Evolutionary conservation across 1,140 invertebrate genomes (phyloP), one percentile per base, ranked within the genome.

Genomic region (Proales similis): DNA sequence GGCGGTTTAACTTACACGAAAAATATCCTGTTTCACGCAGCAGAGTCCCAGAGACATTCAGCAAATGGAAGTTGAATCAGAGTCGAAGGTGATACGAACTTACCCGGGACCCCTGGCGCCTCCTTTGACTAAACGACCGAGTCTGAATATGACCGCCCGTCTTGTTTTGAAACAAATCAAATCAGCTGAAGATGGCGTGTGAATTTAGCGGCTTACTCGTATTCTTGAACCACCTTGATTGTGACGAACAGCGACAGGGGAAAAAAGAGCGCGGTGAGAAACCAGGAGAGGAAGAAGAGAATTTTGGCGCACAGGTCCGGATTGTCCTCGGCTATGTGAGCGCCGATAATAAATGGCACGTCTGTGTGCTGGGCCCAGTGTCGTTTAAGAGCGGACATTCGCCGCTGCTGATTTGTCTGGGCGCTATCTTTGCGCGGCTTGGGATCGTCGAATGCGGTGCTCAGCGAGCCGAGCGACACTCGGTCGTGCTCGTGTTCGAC

Each of bases 31-130:
- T 39, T 39, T 14, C n/a, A 61, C 57, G 22, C 39, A 12, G 45
- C 39, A 57, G 45, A 57, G 51, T 11, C 51, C 45, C 11, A 3
- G 7, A 32, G 9, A 32, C 36, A 32, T 30, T 2, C 19, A 49
- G 20, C 30, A 32, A 49, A 32, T 32, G 2, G n/a, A 20, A 29
- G 22, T n/a, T 32, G n/a, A n/a, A n/a, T n/a, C n/a, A n/a, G n/a
- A n/a, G 30, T 49, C 14, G 24, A 33, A 33, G 12, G 11, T 7
- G 2, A 2, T 11, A 46, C 24, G 26, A 7, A 53, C 22, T 38
- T 64, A 46, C 19, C 66, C 66, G 5, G 66, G 65, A 3, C 64
- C 64, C 45, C 63, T 53, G 4, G 64, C 61, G 14, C 61, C 45
- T 20, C 61, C 61, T 47, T 48, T 39, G 11, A 33, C 26, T 14